phyloP scores from a whole-genome alignment of 2,888 invertebrate genomes.

The Xestia xanthographa region DNA sequence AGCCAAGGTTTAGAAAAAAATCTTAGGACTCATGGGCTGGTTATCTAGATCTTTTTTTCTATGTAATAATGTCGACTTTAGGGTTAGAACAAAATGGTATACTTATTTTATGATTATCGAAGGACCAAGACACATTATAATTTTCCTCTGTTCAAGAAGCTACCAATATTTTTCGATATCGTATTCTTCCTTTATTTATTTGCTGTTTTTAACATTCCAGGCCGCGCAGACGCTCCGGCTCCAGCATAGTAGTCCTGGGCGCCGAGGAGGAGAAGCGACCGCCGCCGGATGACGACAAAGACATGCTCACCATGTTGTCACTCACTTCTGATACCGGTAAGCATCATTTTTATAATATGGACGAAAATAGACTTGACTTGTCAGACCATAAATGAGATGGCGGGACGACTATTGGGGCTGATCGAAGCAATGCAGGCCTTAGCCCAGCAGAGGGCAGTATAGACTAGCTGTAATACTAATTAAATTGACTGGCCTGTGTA shows the following conservation, averaged over 20 bases:
- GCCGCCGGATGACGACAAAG: conserved; percentile 91
- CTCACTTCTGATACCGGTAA: conserved; percentile 92
- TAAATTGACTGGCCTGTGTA: too few species aligned
- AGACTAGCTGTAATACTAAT: too few species aligned
- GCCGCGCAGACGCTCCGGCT: conserved; percentile 94
- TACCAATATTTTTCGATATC: neutral
- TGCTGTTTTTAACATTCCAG: conserved; percentile 86
- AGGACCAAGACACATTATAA: neutral
- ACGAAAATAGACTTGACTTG: too few species aligned
- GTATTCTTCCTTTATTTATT: neutral
- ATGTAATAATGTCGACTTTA: neutral
- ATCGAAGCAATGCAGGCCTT: too few species aligned
- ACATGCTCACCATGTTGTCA: conserved; percentile 95
- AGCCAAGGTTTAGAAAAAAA: neutral
- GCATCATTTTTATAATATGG: too few species aligned
- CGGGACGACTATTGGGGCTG: too few species aligned
- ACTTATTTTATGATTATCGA: neutral
- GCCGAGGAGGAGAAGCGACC: conserved; percentile 92
- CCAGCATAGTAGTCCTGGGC: conserved; percentile 95
- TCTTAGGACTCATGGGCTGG: too few species aligned
- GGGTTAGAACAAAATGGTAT: neutral
- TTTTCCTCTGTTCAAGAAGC: neutral
- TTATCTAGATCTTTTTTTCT: neutral
- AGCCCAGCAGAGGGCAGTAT: too few species aligned
- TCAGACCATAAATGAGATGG: too few species aligned